A percentile compares a stretch with the other conserved stretches of the same genome.
These are phyloP conservation scores for Phalacrocorax carbo DNA, from an alignment of 2,113 vertebrate species.

Conservation along the genomic window DNA sequence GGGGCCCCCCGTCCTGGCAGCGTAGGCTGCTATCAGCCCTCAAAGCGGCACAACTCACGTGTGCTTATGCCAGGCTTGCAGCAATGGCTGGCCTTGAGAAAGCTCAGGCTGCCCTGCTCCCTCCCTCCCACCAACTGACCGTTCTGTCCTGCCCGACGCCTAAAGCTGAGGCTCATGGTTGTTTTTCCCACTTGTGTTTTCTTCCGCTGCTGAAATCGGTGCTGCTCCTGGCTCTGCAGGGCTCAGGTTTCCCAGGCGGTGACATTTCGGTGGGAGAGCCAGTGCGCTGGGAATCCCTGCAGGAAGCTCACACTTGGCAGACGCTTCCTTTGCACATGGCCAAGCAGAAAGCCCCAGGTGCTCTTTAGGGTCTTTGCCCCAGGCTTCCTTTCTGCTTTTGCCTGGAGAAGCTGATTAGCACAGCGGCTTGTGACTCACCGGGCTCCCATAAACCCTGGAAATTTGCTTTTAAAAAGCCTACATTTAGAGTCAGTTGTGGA, in stretches of 20 bases:
- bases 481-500: neutral
- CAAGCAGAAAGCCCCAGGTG: neutral
- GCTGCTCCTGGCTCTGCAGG: neutral
- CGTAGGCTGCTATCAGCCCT: neutral
- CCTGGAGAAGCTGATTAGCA: neutral
- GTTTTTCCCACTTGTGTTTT: neutral
- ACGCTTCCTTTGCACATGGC: neutral
- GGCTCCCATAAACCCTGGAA: neutral
- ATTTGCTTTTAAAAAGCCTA: neutral
- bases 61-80: neutral
- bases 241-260: neutral
- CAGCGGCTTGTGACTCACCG: neutral
- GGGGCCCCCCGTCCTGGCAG: fast-evolving
- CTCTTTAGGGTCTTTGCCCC: neutral
- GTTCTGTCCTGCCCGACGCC: neutral
- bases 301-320: neutral
- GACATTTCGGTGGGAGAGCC: neutral
- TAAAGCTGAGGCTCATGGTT: neutral
- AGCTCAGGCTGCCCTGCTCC: neutral
- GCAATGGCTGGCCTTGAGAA: neutral
- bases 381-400: neutral
- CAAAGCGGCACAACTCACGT: neutral
- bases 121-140: fast-evolving
- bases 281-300: neutral
- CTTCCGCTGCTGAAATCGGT: neutral